Base-by-base conservation (phyloP, 92 coral and sea anemone genomes). In the Parazoanthus atlanticus region DNA sequence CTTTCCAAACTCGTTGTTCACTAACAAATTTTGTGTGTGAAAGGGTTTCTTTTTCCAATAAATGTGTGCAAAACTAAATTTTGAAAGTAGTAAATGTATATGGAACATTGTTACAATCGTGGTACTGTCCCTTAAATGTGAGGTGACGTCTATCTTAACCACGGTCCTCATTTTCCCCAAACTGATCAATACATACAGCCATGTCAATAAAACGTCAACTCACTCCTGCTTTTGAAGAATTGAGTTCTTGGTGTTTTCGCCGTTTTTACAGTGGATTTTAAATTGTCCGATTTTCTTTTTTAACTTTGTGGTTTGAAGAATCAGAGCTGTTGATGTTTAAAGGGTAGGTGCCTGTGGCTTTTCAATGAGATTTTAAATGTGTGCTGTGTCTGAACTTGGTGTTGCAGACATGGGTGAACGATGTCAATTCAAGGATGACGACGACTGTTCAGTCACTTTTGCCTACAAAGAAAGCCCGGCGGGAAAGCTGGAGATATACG, bases 401-500 rank as follows among this genome's bases (percentile, higher is more conserved):
- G 33, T 76, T 81, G 2, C 82, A 94, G 95, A 91, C 26, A 93
- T 93, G 94, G 94, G 98, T 38, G 93, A 90, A 61, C 78, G 91
- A 74, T 95, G 98, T 73, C 90, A 91, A 12, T 91, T 92, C 74
- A 91, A 85, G 88, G 99, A 97, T 78, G 94, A 91, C 30, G 98
- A 97, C 75, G 99, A 97, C 90, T 97, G 99, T 71, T 89, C 91
- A 12, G 90, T 95, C 78, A 89, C 88, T 58, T 97, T 93, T 88
- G 95, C 96, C 43, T 96, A 95, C 89, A 85, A 91, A 85, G 95
- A 95, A 76, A 91, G 85, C 87, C 91, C 90, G 16, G 91, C 91
- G 33, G 89, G 90, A 81, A 86, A 92, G 76, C 88, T 94, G 46
- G 78, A 64, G 17, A 93, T 97, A 29, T 93, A 78, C 16, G 95